These are phyloP conservation scores for Poecilia wingei DNA, from an alignment of 2,797 vertebrate genomes.

Conservation along the genomic window DNA sequence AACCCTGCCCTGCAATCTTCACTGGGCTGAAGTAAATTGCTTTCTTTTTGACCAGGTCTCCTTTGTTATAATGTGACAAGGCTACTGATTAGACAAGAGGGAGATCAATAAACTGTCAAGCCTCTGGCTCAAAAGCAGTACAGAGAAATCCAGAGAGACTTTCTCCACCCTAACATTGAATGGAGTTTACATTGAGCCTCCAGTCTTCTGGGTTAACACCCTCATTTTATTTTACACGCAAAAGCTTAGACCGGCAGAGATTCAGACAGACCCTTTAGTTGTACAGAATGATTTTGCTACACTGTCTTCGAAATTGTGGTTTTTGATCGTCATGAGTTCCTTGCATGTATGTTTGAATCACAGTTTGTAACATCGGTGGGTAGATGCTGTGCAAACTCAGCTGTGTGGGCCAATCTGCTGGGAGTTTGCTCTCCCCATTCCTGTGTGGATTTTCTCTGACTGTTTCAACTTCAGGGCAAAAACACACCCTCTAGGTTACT, in stretches of 20 bases:
- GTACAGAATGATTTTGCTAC: slow-evolving; percentile 43
- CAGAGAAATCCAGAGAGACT: slow-evolving; percentile 75
- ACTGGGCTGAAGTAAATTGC: slow-evolving; percentile 82
- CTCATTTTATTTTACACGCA: slow-evolving; percentile 45
- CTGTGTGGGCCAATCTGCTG: neutral
- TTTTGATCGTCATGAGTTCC: slow-evolving; percentile 8
- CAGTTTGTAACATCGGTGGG: neutral
- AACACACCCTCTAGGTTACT: neutral
- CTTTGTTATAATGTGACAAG: slow-evolving; percentile 87
- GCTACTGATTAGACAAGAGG: slow-evolving; percentile 84
- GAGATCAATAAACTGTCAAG: slow-evolving; percentile 83
- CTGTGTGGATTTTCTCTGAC: neutral
- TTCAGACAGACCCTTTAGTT: slow-evolving; percentile 48
- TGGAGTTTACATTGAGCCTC: slow-evolving; percentile 45
- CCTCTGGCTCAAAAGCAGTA: slow-evolving; percentile 75
- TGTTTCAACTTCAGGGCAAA: slow-evolving; percentile 1
- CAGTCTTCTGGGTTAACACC: slow-evolving; percentile 43
- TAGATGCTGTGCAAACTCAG: neutral
- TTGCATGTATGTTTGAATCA: neutral
- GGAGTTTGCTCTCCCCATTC: neutral
- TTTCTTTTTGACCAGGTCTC: slow-evolving; percentile 81
- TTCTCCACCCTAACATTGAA: slow-evolving; percentile 58
- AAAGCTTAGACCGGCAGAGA: slow-evolving; percentile 34
- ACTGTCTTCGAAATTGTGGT: neutral
- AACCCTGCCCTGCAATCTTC: slow-evolving; percentile 78